Evolutionary conservation across 2,113 vertebrate species (phyloP), one percentile per base, ranked within the genome.

Genomic region (Euleptes europaea): DNA sequence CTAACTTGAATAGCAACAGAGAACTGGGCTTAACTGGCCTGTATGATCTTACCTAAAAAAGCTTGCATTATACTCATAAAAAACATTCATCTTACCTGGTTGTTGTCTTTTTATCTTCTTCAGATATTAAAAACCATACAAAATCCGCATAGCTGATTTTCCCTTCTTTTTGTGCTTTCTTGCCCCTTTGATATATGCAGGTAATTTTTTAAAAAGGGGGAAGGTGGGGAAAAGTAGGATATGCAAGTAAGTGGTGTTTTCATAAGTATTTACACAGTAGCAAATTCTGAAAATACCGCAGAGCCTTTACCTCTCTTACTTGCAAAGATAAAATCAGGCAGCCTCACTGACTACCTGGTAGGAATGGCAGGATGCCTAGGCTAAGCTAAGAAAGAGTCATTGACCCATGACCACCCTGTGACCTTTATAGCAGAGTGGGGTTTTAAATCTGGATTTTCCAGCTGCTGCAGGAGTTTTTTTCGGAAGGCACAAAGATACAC

Each of bases 111-210:
- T 99, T 99, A 96, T 99, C 98, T 63, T 99, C 98, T 93, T 99
- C 98, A 0, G 98, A 99, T 94, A 99, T 97, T 54, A 99, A 95
- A 91, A 99, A 99, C 98, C 98, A 99, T 42, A 99, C 98, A 67
- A 99, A 99, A 89, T 99, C 98, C 0, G 98, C 97, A 0, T 99
- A 99, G 90, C 97, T 98, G 8, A 99, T 93, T 65, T 96, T 96
- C 0, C 97, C 97, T 33, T 97, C 97, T 88, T 98, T 98, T 67
- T 93, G 96, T 42, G 96, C 96, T 66, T 91, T 97, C 26, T 93
- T 95, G 86, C 97, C 97, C 80, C 98, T 99, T 93, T 73, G 47
- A 80, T 5, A 35, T 63, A 28, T 2, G 75, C 79, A 42, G 0
- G 26, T 74, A 12, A 19, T 15, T 85, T 75, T 44, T 38, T 51